Base-by-base conservation (phyloP, 2,113 vertebrate species). In the Oceanites oceanicus region DNA sequence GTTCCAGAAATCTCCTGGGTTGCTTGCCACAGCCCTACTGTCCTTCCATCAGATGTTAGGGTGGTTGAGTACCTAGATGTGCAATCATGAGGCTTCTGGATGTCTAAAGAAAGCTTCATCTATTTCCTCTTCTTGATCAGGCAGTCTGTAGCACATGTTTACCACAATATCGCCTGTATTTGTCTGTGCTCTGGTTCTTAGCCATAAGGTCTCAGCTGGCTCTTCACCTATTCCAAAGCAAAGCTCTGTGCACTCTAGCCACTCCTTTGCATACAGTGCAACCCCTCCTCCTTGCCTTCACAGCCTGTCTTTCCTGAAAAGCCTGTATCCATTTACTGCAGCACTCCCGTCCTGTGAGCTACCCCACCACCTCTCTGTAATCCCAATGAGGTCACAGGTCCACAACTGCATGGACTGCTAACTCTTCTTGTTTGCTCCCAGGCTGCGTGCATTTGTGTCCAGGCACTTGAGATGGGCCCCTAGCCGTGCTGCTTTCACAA, bases 281-380 rank as follows among this genome's bases (percentile, higher is more conserved):
- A 82, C 6, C 58, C 7, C 25, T 86, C 30, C 79, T 88, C 32
- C 75, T 76, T 92, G 71, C 53, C 44, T 84, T 92, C 27, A 3
- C 53, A 90, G 58, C 86, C 71, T 83, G 92, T 82, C 58, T 92
- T 95, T 90, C 94, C 79, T 88, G 92, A 95, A 96, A 95, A 96
- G 71, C 88, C 83, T 92, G 92, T 91, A 86, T 45, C 67, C 29
- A 4, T 38, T 92, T 56, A 27, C 42, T 62, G 59, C 55, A 86
- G 59, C 86, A 86, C 86, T 86, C 86, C 55, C 7, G 7, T 71
- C 45, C n/a, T 26, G 3, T 80, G 72, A 96, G 67, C 50, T 73
- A n/a, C 34, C 68, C 72, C 79, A 92, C 50, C 55, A 44, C 10
- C 55, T 42, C 56, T 61, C 82, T 90, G 68, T 30, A 83, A 92